Conservation (phyloP, 2,113 vertebrate genomes). For the Mionectes macconnelli region DNA sequence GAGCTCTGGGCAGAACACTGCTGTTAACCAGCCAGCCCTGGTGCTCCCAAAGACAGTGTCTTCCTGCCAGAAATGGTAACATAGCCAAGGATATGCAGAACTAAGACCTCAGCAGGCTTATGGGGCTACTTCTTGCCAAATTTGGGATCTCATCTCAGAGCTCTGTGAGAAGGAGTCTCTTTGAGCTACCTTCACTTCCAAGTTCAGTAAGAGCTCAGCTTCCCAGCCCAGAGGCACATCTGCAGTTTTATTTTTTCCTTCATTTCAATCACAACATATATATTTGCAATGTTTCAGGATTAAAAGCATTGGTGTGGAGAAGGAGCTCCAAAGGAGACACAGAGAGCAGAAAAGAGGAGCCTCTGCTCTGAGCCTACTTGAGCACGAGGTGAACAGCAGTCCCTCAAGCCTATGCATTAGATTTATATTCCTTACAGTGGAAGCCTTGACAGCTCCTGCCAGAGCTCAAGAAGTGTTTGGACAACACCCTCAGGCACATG, state of each 20-base stretch:
- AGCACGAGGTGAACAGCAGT: neutral
- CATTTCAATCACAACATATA: neutral
- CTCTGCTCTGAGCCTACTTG: neutral
- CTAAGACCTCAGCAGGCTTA: neutral
- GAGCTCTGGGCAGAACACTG: neutral
- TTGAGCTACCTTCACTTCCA: neutral
- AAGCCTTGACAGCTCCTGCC: neutral
- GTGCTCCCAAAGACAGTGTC: neutral
- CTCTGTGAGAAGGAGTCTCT: neutral
- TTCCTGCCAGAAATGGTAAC: neutral
- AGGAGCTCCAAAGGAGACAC: neutral
- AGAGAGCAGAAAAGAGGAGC: neutral
- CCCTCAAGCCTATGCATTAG: neutral
- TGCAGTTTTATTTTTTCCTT: neutral
- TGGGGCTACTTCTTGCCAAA: neutral
- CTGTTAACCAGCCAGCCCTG: neutral
- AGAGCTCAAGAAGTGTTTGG: neutral
- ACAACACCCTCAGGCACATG: neutral
- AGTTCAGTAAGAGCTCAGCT: neutral
- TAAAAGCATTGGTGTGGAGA: neutral
- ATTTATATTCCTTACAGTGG: neutral
- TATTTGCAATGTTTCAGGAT: neutral
- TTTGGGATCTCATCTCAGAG: neutral
- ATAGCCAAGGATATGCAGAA: neutral
- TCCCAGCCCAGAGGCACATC: neutral